A percentile compares a stretch with the other conserved stretches of the same genome.
These are phyloP conservation scores for Cinclus cinclus DNA, from an alignment of 2,113 vertebrate genomes.

Conservation along the genomic window DNA sequence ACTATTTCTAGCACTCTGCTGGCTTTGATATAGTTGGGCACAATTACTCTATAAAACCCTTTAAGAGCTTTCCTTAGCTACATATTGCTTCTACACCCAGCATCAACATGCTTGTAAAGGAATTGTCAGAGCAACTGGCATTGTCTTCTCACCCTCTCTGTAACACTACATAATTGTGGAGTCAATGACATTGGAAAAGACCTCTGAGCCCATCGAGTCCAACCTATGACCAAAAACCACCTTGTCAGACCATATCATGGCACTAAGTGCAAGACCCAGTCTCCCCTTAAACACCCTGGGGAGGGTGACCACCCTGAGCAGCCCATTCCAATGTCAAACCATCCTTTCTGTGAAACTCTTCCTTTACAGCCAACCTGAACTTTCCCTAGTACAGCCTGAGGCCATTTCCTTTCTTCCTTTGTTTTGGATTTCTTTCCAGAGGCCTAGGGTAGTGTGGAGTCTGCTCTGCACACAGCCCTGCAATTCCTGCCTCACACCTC, in stretches of 20 bases:
- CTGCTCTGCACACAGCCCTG: too few species aligned
- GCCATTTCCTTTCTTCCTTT: neutral
- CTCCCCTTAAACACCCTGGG: neutral
- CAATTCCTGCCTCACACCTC: neutral
- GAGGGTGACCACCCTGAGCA: neutral
- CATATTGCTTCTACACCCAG: neutral
- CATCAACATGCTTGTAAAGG: neutral
- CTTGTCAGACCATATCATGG: neutral
- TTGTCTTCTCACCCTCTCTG: neutral
- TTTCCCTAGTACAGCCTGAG: neutral
- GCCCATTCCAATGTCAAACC: neutral
- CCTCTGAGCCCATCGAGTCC: neutral
- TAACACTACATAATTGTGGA: neutral
- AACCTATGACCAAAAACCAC: accelerated
- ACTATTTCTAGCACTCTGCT: neutral
- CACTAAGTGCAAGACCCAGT: accelerated
- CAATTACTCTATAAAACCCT: neutral
- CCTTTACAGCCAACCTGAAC: neutral
- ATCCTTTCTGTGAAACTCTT: neutral
- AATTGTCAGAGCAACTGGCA: neutral
- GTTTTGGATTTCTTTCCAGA: neutral
- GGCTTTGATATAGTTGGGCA: neutral
- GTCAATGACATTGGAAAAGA: neutral
- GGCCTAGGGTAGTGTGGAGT: neutral
- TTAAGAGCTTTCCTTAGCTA: neutral